Conservation (phyloP, 1,140 invertebrate genomes). For the Drosophila tropicalis region DNA sequence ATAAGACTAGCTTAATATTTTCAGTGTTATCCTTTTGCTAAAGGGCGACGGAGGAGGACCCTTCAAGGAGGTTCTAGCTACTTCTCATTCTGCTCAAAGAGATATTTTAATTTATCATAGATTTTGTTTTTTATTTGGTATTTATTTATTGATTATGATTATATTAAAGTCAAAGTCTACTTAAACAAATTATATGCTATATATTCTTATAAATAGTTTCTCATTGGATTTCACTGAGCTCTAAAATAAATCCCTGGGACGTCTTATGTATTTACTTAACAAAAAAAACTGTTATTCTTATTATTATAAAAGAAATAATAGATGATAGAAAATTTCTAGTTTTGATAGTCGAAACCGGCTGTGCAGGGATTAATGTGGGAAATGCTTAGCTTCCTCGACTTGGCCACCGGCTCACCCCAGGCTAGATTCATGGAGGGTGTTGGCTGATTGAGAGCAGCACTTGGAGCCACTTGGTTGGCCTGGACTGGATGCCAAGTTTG, state of each 20-base stretch:
- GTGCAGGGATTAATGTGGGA: conserved; percentile 62
- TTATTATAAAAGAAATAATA: too few relatives aligned
- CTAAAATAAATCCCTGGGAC: conserved; percentile 36
- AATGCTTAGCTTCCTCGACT: conserved; percentile 56
- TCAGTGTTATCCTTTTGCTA: too few relatives aligned
- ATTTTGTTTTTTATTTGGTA: neutral
- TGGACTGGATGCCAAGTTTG: conserved; percentile 32
- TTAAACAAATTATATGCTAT: neutral
- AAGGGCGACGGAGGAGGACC: too few relatives aligned
- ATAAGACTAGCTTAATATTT: too few relatives aligned
- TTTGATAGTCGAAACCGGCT: conserved; percentile 48
- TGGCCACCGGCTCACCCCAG: conserved; percentile 71
- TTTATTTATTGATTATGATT: neutral
- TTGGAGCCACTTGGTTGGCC: neutral
- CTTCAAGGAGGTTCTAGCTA: too few relatives aligned
- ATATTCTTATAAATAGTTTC: neutral
- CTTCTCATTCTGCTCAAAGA: too few relatives aligned
- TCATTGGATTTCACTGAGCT: conserved; percentile 63
- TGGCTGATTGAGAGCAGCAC: conserved; percentile 25
- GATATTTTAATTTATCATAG: too few relatives aligned
- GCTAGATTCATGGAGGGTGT: conserved; percentile 65
- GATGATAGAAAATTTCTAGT: conserved; percentile 14
- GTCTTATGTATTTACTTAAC: conserved; percentile 37
- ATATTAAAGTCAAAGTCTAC: conserved; percentile 1
- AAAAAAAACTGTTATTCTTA: neutral